Evolutionary conservation across 2,797 vertebrate genomes (phyloP).

Genomic region (Falco novaeseelandiae): DNA sequence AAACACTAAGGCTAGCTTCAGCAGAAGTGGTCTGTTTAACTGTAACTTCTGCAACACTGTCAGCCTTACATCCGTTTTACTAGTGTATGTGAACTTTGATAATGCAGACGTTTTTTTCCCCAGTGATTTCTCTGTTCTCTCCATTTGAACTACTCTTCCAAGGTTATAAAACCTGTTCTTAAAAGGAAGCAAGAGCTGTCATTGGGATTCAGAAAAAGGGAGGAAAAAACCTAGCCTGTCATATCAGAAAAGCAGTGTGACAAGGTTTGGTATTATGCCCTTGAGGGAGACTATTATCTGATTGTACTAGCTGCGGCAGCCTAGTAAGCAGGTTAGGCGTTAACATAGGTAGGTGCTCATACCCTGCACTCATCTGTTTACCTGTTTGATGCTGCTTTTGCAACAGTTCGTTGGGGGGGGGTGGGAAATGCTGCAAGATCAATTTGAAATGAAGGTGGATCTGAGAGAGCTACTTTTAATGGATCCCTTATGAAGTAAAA

Average conservation of each 20-base stretch:
- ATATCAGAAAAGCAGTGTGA: neutral
- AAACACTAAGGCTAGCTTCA: neutral
- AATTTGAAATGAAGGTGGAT: neutral
- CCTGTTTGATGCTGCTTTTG: neutral
- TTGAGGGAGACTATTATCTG: neutral
- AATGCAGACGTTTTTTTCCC: neutral
- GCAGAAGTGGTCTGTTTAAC: neutral
- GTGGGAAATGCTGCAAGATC: neutral
- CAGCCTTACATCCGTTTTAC: neutral
- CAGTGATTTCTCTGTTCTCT: neutral
- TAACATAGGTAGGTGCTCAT: neutral
- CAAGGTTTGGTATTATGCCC: neutral
- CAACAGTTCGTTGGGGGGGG: neutral
- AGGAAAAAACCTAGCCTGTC: neutral
- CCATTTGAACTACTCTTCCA: neutral
- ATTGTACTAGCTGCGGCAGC: neutral
- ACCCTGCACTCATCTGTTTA: neutral
- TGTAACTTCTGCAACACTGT: neutral
- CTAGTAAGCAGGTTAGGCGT: fast-evolving
- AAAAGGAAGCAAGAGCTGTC: neutral
- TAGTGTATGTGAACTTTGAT: neutral
- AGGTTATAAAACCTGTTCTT: neutral
- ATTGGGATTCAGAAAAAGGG: neutral
- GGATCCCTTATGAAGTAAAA: neutral
- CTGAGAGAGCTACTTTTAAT: neutral